Evolutionary conservation across 2,113 vertebrate species (phyloP).

Genomic region (Sialia sialis): DNA sequence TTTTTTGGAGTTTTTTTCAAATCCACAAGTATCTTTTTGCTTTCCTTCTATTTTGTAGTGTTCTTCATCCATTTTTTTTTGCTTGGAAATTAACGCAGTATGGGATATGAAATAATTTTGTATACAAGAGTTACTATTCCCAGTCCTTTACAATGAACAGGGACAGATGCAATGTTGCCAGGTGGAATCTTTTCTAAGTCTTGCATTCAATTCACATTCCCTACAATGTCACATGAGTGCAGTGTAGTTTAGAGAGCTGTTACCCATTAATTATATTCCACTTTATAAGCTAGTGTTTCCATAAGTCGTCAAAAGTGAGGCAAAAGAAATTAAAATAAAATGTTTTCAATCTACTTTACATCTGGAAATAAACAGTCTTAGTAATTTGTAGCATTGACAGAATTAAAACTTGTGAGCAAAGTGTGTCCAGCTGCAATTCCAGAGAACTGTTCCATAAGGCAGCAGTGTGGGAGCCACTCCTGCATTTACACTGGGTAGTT

Average conservation of each 20-base stretch:
- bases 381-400: not conserved
- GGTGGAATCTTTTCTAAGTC: not conserved
- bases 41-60: not conserved
- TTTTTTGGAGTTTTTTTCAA: not conserved
- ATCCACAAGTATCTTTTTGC: not conserved
- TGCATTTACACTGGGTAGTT: not conserved
- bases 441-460: not conserved
- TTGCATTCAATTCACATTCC: not conserved
- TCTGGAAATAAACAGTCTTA: not conserved
- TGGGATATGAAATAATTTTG: not conserved
- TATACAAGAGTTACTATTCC: not conserved
- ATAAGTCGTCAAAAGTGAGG: not conserved
- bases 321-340: not conserved
- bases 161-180: not conserved
- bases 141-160: not conserved
- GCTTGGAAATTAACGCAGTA: not conserved
- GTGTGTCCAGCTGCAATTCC: not conserved
- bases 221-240: not conserved
- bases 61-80: not conserved
- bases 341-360: not conserved
- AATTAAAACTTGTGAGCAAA: constrained; percentile 26
- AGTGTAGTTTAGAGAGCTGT: not conserved
- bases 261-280: not conserved
- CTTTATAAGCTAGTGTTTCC: not conserved
- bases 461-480: not conserved